A percentile compares a stretch with the other conserved stretches of the same genome.
These are phyloP conservation scores for Micromys minutus DNA, from an alignment of 2,113 vertebrate genomes.

Conservation along the genomic window DNA sequence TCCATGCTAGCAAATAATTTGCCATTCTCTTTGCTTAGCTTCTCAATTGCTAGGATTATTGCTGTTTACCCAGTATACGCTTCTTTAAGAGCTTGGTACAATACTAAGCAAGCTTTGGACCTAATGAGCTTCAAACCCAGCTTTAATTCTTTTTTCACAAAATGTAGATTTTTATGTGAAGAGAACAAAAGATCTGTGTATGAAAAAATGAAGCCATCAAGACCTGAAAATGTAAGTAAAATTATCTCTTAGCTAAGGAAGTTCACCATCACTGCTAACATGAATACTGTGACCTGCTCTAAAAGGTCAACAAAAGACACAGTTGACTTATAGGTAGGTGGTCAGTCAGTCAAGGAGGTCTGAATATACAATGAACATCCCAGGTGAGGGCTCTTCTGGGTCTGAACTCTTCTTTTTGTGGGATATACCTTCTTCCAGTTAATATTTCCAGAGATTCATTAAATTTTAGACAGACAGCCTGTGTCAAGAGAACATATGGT, in stretches of 20 bases:
- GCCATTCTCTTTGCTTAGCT: too few species aligned
- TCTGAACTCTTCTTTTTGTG: neutral
- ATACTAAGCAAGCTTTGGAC: neutral
- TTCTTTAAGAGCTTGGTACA: neutral
- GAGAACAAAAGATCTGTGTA: neutral
- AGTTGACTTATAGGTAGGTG: neutral
- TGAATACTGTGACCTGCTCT: neutral
- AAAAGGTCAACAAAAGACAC: neutral
- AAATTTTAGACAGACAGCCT: neutral
- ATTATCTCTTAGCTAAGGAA: neutral
- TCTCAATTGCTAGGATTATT: neutral
- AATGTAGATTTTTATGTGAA: neutral
- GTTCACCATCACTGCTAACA: neutral
- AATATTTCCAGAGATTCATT: neutral
- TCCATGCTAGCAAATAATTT: neutral
- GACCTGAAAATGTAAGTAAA: neutral
- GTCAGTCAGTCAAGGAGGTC: neutral
- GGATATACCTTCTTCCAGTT: neutral
- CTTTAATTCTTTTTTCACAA: neutral
- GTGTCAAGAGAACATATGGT: neutral
- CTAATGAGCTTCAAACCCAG: neutral
- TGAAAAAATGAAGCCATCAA: neutral
- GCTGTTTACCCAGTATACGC: neutral
- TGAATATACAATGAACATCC: neutral
- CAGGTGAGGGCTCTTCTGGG: neutral